These are phyloP conservation scores for Liasis olivaceus DNA, from an alignment of 2,797 vertebrate species.

Conservation along the genomic window DNA sequence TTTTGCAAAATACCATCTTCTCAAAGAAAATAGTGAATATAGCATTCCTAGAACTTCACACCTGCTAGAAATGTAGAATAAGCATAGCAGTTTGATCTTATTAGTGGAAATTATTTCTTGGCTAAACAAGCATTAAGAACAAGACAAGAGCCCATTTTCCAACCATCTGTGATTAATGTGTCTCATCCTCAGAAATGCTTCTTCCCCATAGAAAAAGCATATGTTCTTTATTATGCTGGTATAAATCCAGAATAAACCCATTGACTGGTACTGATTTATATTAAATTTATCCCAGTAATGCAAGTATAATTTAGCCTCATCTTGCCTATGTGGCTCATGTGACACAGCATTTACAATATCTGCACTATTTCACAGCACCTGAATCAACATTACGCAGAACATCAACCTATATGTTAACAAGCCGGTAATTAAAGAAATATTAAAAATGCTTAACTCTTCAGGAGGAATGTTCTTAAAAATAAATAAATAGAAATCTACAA, in stretches of 20 bases:
- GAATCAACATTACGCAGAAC: not conserved
- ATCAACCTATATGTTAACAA: constrained; percentile 1
- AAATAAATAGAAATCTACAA: not conserved
- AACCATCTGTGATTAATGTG: constrained; percentile 18
- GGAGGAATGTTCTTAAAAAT: not conserved
- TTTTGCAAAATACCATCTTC: not conserved
- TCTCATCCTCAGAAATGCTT: not conserved
- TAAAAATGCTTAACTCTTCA: constrained; percentile 12
- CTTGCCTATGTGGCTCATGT: constrained; percentile 2
- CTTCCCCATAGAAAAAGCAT: not conserved
- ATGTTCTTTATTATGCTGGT: constrained; percentile 20
- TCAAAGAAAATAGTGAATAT: not conserved
- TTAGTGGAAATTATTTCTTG: not conserved
- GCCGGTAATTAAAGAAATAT: constrained; percentile 18
- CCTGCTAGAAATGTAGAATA: not conserved
- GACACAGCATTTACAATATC: not conserved
- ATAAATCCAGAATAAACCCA: constrained; percentile 21
- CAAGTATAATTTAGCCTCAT: not conserved
- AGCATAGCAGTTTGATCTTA: not conserved
- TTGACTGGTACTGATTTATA: constrained; percentile 6
- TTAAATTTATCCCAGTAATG: not conserved
- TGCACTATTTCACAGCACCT: not conserved
- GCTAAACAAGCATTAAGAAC: not conserved
- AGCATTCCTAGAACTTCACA: no score
- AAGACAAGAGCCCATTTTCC: not conserved